A percentile compares a stretch with the other conserved stretches of the same genome.
Conservation (phyloP, 2,888 invertebrate genomes). For the Scrobipalpa atriplicella region DNA sequence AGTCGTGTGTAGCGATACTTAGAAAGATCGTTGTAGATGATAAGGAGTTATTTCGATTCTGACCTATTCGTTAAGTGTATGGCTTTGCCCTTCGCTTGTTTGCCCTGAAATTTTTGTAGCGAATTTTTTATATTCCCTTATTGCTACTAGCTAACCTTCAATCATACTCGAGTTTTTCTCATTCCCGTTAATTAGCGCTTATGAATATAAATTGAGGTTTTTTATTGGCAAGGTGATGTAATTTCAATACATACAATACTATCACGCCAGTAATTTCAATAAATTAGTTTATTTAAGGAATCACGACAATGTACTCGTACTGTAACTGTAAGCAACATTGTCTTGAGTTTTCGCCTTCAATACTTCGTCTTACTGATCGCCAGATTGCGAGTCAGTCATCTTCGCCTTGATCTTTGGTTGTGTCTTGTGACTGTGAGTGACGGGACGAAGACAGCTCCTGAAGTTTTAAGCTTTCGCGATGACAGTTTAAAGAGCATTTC, state of each 20-base stretch:
- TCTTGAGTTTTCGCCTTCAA: neutral
- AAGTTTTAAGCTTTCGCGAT: neutral
- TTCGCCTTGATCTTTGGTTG: slow-evolving; percentile 11
- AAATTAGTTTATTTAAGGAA: no score
- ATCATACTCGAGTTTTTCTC: no score
- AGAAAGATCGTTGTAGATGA: slow-evolving; percentile 11
- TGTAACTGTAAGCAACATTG: neutral
- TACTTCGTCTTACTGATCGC: slow-evolving; percentile 9
- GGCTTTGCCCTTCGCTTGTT: neutral
- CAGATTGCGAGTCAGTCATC: neutral
- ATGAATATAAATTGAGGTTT: no score
- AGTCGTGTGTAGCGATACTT: neutral
- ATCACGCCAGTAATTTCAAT: no score
- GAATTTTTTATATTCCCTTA: neutral
- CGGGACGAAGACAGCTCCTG: slow-evolving; percentile 1
- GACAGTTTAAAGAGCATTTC: neutral
- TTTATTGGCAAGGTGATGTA: no score
- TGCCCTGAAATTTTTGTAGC: neutral
- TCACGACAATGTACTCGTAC: no score
- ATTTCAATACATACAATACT: no score
- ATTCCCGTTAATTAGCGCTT: no score
- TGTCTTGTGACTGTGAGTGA: neutral
- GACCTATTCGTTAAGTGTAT: neutral
- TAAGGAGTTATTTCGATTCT: neutral
- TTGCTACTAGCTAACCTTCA: neutral